Evolutionary conservation across 2,113 vertebrate genomes (phyloP).

Genomic region (Pandion haliaetus): DNA sequence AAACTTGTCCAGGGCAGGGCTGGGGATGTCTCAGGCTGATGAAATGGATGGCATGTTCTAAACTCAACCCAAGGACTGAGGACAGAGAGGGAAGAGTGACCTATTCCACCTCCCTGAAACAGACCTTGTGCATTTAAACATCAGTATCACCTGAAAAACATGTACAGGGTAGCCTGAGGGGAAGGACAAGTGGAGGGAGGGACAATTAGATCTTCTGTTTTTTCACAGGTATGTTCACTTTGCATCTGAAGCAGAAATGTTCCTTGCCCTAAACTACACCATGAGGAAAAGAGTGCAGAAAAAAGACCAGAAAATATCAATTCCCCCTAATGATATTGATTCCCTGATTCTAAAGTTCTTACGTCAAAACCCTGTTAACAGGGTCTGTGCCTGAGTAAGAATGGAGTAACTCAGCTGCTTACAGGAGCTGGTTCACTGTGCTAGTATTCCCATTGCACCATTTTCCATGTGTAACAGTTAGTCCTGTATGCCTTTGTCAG

Average conservation of each 20-base stretch:
- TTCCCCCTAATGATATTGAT: neutral
- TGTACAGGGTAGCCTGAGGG: neutral
- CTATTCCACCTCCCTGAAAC: neutral
- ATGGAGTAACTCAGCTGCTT: neutral
- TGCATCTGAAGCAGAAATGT: neutral
- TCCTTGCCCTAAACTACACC: neutral
- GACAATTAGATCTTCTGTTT: neutral
- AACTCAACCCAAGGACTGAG: neutral
- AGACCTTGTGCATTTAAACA: neutral
- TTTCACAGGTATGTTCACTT: neutral
- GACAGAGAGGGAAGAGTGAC: neutral
- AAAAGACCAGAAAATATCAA: neutral
- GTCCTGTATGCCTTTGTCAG: slow-evolving; percentile 1
- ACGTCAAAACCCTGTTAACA: neutral
- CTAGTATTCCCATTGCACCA: neutral
- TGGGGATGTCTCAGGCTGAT: neutral
- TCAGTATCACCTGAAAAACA: neutral
- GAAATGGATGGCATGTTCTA: neutral
- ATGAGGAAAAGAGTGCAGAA: neutral
- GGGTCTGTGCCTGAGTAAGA: neutral
- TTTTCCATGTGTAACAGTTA: neutral
- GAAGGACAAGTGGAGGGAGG: neutral
- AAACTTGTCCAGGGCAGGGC: neutral
- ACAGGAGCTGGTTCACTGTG: slow-evolving; percentile 14
- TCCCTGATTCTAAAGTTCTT: neutral